Evolutionary conservation across 2,113 vertebrate species (phyloP).

Genomic region (Thymallus thymallus): DNA sequence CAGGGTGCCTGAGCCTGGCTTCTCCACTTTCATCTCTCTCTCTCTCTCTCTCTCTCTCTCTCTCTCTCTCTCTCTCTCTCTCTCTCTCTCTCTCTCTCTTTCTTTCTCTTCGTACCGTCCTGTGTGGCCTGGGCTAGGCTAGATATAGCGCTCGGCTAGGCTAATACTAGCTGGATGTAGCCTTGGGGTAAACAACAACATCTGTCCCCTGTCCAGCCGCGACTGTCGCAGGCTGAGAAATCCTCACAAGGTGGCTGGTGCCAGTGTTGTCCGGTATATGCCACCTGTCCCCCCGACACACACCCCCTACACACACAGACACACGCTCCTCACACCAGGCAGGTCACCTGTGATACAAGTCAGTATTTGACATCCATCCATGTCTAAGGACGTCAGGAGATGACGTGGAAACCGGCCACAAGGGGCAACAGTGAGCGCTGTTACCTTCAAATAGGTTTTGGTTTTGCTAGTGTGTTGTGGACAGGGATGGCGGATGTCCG

Average conservation of each 20-base stretch:
- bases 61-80: conserved; percentile 16
- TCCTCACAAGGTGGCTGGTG: conserved; percentile 60
- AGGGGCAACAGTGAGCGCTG: no score
- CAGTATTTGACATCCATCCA: no score
- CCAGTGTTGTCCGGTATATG: conserved; percentile 58
- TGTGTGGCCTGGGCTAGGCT: conserved; percentile 32
- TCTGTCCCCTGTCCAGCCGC: conserved; percentile 70
- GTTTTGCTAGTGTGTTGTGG: no score
- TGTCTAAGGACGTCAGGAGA: no score
- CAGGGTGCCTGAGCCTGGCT: conserved; percentile 16
- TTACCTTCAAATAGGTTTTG: no score
- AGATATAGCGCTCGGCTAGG: conserved; percentile 24
- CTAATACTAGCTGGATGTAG: conserved; percentile 65
- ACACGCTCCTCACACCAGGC: conserved; percentile 20
- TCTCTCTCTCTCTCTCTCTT: conserved; percentile 9
- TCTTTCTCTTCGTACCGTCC: conserved; percentile 25
- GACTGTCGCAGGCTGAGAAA: conserved; percentile 70
- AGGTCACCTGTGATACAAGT: background rate
- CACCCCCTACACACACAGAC: conserved; percentile 32
- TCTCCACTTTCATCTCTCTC: conserved; percentile 31
- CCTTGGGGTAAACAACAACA: conserved; percentile 73
- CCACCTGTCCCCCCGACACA: conserved; percentile 64
- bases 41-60: conserved; percentile 15
- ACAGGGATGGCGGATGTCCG: no score
- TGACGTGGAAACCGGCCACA: no score